A percentile compares a stretch with the other conserved stretches of the same genome.
Evolutionary conservation across 2,113 vertebrate genomes (phyloP).

Genomic region (Aspiorhynchus laticeps): DNA sequence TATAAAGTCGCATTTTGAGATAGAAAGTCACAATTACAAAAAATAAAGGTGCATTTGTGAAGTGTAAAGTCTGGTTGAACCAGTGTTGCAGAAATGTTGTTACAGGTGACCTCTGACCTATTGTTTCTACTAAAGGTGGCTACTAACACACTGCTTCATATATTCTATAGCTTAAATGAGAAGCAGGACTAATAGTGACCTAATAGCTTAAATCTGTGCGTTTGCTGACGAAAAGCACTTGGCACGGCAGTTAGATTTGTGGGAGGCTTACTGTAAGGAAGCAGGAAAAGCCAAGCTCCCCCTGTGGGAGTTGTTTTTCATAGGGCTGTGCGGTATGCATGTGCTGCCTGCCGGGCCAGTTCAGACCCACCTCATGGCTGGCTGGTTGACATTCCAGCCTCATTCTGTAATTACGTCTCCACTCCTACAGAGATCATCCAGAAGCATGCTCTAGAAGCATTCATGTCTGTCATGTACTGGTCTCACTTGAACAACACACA

Average conservation of each 20-base stretch:
- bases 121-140: background rate
- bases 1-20: background rate
- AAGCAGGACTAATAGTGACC: background rate
- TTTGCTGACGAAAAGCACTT: slow-evolving; percentile 39
- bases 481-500: slow-evolving; percentile 30
- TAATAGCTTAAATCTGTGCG: slow-evolving; percentile 10
- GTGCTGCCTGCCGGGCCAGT: slow-evolving; percentile 58
- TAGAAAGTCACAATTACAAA: background rate
- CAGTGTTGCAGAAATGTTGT: background rate
- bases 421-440: slow-evolving; percentile 58
- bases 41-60: background rate
- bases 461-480: slow-evolving; percentile 18
- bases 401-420: slow-evolving; percentile 71
- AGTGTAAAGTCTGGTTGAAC: background rate
- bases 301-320: slow-evolving; percentile 71
- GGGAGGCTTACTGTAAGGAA: slow-evolving; percentile 44
- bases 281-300: slow-evolving; percentile 40
- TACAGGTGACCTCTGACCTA: background rate
- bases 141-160: slow-evolving; percentile 8
- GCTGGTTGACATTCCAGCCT: slow-evolving; percentile 73
- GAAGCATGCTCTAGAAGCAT: slow-evolving; percentile 31
- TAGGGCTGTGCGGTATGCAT: slow-evolving; percentile 71
- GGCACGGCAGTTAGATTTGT: slow-evolving; percentile 40
- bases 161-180: background rate
- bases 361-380: slow-evolving; percentile 69